Evolutionary conservation across 2,888 invertebrate species (phyloP).

Genomic region (Mesoligia furuncula): DNA sequence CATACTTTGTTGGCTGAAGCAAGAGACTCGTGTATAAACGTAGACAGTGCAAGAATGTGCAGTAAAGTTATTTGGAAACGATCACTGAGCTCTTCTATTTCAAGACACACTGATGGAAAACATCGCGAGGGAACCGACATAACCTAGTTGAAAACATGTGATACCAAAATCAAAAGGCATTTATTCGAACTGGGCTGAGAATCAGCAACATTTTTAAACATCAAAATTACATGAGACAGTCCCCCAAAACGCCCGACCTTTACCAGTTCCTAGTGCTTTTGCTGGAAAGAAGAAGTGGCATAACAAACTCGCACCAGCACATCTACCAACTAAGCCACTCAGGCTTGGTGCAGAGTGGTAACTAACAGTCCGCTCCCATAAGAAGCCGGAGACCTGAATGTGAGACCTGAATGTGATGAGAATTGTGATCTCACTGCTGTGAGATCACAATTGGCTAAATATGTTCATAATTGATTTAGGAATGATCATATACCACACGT

Average conservation of each 20-base stretch:
- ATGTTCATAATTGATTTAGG: background rate
- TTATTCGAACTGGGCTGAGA: background rate
- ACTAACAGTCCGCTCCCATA: background rate
- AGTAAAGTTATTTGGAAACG: background rate
- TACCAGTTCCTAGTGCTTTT: background rate
- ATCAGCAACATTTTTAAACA: background rate
- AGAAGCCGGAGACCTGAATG: no score
- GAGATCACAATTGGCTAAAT: background rate
- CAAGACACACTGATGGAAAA: background rate
- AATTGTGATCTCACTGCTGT: no score
- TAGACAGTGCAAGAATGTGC: background rate
- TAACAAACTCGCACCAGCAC: background rate
- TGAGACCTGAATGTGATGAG: no score
- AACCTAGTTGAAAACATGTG: background rate
- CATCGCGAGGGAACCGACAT: background rate
- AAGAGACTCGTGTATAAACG: background rate
- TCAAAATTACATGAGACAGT: background rate
- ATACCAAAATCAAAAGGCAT: background rate
- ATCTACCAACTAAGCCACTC: background rate
- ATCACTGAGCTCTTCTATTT: background rate
- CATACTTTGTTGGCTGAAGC: slow-evolving; percentile 7
- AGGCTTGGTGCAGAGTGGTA: background rate
- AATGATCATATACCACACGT: slow-evolving; percentile 17
- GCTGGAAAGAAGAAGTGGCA: background rate
- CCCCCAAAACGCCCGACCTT: background rate